phyloP scores from a whole-genome alignment of 92 coral and sea anemone species.

The Palythoa grandis region DNA sequence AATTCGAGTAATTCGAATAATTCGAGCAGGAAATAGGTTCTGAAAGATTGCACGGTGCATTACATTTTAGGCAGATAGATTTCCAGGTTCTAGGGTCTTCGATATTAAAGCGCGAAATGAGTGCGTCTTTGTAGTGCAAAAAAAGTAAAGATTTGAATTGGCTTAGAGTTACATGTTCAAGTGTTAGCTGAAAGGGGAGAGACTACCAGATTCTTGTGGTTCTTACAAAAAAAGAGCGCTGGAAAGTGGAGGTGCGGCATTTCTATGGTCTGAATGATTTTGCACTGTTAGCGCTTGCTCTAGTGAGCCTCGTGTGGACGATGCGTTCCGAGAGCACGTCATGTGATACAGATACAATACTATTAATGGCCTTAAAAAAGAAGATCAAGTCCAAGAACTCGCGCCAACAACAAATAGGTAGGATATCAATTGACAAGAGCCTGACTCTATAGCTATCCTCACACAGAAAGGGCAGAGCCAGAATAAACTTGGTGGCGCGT shows the following conservation, averaged over 20 bases:
- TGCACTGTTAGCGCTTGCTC: slow-evolving; percentile 34
- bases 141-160: too few species aligned
- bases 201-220: slow-evolving; percentile 41
- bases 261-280: slow-evolving; percentile 30
- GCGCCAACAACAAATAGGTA: neutral
- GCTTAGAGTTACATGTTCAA: neutral
- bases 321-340: slow-evolving; percentile 45
- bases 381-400: slow-evolving; percentile 1
- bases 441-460: neutral
- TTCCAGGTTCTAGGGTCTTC: too few species aligned
- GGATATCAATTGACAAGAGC: neutral
- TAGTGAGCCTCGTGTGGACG: slow-evolving; percentile 23
- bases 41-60: too few species aligned
- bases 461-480: too few species aligned
- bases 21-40: too few species aligned
- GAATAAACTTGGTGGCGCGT: neutral
- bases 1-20: too few species aligned
- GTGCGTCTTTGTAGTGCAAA: too few species aligned
- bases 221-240: slow-evolving; percentile 40
- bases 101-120: too few species aligned
- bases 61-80: too few species aligned
- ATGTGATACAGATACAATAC: slow-evolving; percentile 35
- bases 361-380: slow-evolving; percentile 28
- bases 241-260: slow-evolving; percentile 36
- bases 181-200: slow-evolving; percentile 41